Percentiles rank a stretch among this genome's conserved stretches.
These are phyloP conservation scores for Scaptomyza caliginosa DNA, from an alignment of 2,888 invertebrate genomes.

Conservation along the genomic window DNA sequence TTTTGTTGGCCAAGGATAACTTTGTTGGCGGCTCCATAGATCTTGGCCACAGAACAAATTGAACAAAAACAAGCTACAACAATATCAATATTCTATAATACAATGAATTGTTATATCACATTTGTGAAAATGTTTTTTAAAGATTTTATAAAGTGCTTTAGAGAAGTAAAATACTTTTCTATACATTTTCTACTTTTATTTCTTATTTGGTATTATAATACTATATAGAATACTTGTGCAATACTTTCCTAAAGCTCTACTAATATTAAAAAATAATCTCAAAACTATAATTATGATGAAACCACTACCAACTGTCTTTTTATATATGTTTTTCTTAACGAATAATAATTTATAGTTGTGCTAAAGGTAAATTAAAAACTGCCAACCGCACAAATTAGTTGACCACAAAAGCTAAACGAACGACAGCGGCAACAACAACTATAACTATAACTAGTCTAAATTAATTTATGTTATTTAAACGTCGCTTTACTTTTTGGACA, in stretches of 20 bases:
- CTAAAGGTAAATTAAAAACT: conserved; percentile 37
- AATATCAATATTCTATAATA: too few relatives aligned
- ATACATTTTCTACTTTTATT: too few relatives aligned
- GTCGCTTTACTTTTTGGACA: conserved; percentile 47
- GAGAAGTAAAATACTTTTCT: too few relatives aligned
- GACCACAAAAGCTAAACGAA: conserved; percentile 52
- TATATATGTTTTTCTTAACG: background rate
- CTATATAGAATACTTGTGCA: too few relatives aligned
- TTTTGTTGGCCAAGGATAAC: conserved; percentile 54
- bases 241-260: background rate
- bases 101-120: too few relatives aligned
- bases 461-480: conserved; percentile 74
- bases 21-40: conserved; percentile 38
- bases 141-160: too few relatives aligned
- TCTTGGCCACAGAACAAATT: conserved; percentile 33
- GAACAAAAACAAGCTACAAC: background rate
- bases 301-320: background rate
- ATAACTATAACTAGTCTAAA: conserved; percentile 56
- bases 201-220: too few relatives aligned
- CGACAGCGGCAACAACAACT: conserved; percentile 20
- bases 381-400: conserved; percentile 65
- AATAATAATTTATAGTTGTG: conserved; percentile 19
- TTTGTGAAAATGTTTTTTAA: too few relatives aligned
- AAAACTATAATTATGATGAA: background rate
- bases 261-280: background rate